Percentiles rank a stretch among this genome's conserved stretches.
These are phyloP conservation scores for Crenichthys baileyi DNA, from an alignment of 2,797 vertebrate species.

Conservation along the genomic window DNA sequence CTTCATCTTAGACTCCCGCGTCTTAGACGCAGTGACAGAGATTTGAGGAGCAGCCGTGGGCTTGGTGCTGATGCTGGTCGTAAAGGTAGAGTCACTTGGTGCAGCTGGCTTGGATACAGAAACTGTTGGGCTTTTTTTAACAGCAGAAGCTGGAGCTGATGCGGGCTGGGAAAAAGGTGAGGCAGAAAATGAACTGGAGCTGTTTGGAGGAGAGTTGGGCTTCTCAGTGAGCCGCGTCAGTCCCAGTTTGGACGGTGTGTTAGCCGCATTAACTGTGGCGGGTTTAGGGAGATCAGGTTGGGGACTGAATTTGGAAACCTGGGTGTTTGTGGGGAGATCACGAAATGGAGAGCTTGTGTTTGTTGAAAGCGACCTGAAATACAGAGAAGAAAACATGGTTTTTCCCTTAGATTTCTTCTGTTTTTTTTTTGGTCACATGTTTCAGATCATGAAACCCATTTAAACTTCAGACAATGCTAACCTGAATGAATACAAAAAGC, in stretches of 20 bases:
- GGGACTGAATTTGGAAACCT: conserved; percentile 40
- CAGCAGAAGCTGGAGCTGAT: conserved; percentile 20
- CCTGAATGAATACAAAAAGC: too few relatives aligned
- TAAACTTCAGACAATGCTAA: background rate
- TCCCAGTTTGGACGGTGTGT: conserved; percentile 28
- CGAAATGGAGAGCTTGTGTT: conserved; percentile 20
- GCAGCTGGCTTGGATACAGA: conserved; percentile 26
- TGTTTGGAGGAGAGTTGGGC: conserved; percentile 25
- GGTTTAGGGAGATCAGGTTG: conserved; percentile 26
- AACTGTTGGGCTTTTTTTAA: conserved; percentile 6
- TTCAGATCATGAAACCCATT: background rate
- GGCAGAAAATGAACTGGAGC: conserved; percentile 24
- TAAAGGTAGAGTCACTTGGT: conserved; percentile 4
- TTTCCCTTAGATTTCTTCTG: background rate
- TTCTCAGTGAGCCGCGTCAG: conserved; percentile 44
- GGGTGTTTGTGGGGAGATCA: conserved; percentile 44
- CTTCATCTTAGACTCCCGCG: conserved; percentile 81
- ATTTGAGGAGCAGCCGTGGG: conserved; percentile 49
- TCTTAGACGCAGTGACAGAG: conserved; percentile 70
- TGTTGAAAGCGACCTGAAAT: conserved; percentile 43
- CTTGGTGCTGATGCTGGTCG: background rate
- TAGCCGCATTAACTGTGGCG: background rate
- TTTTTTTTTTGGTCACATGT: background rate
- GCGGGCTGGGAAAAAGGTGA: conserved; percentile 13
- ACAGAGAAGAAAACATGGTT: background rate